These are phyloP conservation scores for Eristalis intricaria DNA, from an alignment of 2,888 invertebrate species.

Conservation along the genomic window DNA sequence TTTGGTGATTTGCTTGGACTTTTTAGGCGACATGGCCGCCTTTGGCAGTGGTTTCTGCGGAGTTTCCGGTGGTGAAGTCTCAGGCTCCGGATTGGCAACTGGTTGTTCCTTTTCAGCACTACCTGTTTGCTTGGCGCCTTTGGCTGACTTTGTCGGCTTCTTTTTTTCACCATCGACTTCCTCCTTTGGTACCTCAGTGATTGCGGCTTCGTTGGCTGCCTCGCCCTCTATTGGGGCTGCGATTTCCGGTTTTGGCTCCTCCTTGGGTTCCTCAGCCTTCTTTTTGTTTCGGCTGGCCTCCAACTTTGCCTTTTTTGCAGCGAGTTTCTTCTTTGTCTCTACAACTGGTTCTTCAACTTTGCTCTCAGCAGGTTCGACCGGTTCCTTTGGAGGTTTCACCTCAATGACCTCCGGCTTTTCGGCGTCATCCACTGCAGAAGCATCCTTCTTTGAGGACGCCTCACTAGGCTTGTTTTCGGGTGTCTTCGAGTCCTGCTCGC, in stretches of 20 bases:
- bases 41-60: conserved; percentile 43
- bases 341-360: conserved; percentile 45
- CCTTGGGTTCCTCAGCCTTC: conserved; percentile 71
- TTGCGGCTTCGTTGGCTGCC: neutral
- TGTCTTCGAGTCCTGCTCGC: conserved; percentile 6
- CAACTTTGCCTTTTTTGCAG: conserved; percentile 71
- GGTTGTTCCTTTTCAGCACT: neutral
- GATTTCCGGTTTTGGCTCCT: conserved; percentile 17
- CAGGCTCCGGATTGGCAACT: neutral
- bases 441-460: conserved; percentile 12
- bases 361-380: conserved; percentile 3
- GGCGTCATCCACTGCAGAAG: neutral
- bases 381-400: neutral
- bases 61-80: neutral
- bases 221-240: neutral
- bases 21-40: conserved; percentile 43
- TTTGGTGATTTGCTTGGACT: conserved; percentile 40
- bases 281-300: conserved; percentile 73
- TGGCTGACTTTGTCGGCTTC: conserved; percentile 19
- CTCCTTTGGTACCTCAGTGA: neutral
- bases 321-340: conserved; percentile 70
- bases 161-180: conserved; percentile 41
- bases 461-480: conserved; percentile 6
- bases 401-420: neutral
- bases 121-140: neutral